phyloP scores from a whole-genome alignment of 2,797 vertebrate genomes.

The Sebastes matsubarae region DNA sequence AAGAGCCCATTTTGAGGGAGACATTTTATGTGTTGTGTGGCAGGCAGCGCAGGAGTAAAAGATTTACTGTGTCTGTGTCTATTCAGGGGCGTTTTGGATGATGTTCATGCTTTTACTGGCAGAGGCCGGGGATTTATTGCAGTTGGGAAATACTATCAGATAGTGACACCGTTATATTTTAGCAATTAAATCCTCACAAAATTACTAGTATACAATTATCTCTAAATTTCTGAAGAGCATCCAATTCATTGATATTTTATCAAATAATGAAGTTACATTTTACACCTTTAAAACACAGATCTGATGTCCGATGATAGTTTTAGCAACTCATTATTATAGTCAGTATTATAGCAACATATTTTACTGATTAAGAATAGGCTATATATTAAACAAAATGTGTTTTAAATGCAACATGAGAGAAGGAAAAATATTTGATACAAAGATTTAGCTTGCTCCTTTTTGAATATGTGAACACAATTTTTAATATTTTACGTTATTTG shows the following conservation, averaged over 20 bases:
- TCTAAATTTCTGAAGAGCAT: background rate
- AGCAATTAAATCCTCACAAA: background rate
- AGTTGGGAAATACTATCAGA: slow-evolving; percentile 33
- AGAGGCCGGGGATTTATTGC: slow-evolving; percentile 48
- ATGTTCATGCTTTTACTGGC: slow-evolving; percentile 60
- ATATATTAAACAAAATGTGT: background rate
- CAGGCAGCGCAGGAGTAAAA: slow-evolving; percentile 63
- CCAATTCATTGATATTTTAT: background rate
- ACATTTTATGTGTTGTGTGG: slow-evolving; percentile 77
- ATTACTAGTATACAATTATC: background rate
- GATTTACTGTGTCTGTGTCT: slow-evolving; percentile 79
- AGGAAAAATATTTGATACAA: background rate
- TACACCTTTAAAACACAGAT: background rate
- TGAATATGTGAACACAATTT: background rate
- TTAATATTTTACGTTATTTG: background rate
- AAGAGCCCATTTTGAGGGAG: slow-evolving; percentile 79
- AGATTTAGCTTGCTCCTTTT: background rate
- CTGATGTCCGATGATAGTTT: background rate
- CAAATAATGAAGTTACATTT: background rate
- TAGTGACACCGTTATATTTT: slow-evolving; percentile 4
- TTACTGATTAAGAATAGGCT: background rate
- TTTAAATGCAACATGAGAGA: background rate
- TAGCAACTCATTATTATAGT: background rate
- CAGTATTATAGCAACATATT: background rate
- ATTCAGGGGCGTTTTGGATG: slow-evolving; percentile 66